Conservation (phyloP, 2,113 vertebrate genomes). For the Mus musculus region GRCm39 chr1:50882001-50882500, state of each 20-base stretch:
- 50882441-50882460: conserved; percentile 72
- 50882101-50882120: conserved; percentile 75
- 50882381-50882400: conserved; percentile 36
- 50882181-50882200: conserved; percentile 47
- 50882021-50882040: conserved; percentile 59
- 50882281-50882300: conserved; percentile 55
- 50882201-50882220: conserved; percentile 28
- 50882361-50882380: conserved; percentile 51
- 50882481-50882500: conserved; percentile 56
- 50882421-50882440: conserved; percentile 66
- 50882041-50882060: conserved; percentile 67
- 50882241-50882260: conserved; percentile 60
- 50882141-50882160: conserved; percentile 76
- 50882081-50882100: conserved; percentile 61
- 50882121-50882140: conserved; percentile 78
- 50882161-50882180: conserved; percentile 61
- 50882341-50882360: neutral
- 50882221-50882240: conserved; percentile 69
- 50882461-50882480: conserved; percentile 68
- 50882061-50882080: conserved; percentile 53
- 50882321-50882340: conserved; percentile 42
- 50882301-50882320: conserved; percentile 44
- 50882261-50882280: conserved; percentile 19
- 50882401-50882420: conserved; percentile 61
- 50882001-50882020: conserved; percentile 57